A percentile compares a stretch with the other conserved stretches of the same genome.
Evolutionary conservation across 2,888 invertebrate species (phyloP).

Genomic region (Clusia tigrina): DNA sequence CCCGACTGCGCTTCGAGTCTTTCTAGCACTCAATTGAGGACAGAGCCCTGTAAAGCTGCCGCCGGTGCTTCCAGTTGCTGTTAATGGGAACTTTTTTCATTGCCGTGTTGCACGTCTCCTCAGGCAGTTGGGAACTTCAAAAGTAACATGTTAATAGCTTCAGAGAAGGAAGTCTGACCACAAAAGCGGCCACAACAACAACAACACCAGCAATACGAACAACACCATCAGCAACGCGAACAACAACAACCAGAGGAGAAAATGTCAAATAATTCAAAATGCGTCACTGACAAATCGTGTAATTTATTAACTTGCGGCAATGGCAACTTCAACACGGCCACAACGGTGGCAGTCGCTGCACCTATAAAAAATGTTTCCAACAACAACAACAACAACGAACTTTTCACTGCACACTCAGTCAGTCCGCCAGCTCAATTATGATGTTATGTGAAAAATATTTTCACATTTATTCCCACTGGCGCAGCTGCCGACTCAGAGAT

Average conservation of each 20-base stretch:
- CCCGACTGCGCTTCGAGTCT: too few species aligned
- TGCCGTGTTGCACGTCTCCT: too few species aligned
- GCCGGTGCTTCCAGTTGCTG: too few species aligned
- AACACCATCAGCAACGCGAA: not conserved
- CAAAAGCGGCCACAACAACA: too few species aligned
- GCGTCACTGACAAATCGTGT: slow-evolving; percentile 50
- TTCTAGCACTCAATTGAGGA: too few species aligned
- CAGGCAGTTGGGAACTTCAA: too few species aligned
- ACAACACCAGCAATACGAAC: not conserved
- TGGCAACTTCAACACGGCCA: not conserved
- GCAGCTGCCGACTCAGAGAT: not conserved
- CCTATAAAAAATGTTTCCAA: too few species aligned
- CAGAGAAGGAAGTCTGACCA: too few species aligned
- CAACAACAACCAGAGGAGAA: not conserved
- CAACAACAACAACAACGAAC: slow-evolving; percentile 17
- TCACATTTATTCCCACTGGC: slow-evolving; percentile 20
- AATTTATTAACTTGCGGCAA: slow-evolving; percentile 38
- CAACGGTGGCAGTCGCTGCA: not conserved
- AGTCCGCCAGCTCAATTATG: slow-evolving; percentile 19
- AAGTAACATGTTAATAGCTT: not conserved
- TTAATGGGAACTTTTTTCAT: too few species aligned
- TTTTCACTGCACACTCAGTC: slow-evolving; percentile 10
- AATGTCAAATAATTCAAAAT: slow-evolving; percentile 56
- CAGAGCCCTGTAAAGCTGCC: too few species aligned
- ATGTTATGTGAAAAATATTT: slow-evolving; percentile 30